Percentiles rank a stretch among this genome's conserved stretches.
Conservation (phyloP, 2,113 vertebrate genomes). For the Ellobius talpinus region DNA sequence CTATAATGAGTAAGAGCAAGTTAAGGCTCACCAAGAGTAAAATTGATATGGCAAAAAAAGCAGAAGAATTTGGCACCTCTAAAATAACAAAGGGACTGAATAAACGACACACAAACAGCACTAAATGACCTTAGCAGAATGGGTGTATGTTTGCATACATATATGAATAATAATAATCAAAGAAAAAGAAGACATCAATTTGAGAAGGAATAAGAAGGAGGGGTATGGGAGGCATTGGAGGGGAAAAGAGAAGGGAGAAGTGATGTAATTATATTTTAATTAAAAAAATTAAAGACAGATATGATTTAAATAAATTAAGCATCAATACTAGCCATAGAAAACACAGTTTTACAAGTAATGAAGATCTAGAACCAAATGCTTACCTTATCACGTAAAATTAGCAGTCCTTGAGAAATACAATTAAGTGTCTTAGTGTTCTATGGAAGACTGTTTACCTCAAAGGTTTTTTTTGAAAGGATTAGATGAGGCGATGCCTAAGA, state of each 20-base stretch:
- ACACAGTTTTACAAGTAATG: background rate
- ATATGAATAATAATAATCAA: background rate
- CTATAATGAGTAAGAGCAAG: background rate
- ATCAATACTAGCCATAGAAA: slow-evolving; percentile 6
- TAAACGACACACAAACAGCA: background rate
- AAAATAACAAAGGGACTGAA: background rate
- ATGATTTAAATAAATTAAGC: background rate
- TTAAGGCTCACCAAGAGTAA: background rate
- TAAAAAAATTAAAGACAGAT: background rate
- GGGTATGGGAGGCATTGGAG: background rate
- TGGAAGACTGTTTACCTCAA: background rate
- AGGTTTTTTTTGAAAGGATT: background rate
- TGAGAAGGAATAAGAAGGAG: background rate
- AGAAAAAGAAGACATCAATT: background rate
- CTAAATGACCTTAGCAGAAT: background rate
- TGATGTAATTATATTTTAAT: background rate
- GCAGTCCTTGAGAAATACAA: background rate
- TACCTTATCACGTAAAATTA: background rate
- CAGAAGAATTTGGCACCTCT: background rate
- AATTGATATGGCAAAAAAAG: slow-evolving; percentile 26
- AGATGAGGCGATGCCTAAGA: background rate
- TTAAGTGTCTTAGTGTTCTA: background rate
- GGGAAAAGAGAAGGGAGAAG: background rate
- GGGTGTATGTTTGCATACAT: background rate
- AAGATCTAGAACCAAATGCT: background rate